Evolutionary conservation across 2,888 invertebrate genomes (phyloP).

Genomic region (Argynnis bischoffii): DNA sequence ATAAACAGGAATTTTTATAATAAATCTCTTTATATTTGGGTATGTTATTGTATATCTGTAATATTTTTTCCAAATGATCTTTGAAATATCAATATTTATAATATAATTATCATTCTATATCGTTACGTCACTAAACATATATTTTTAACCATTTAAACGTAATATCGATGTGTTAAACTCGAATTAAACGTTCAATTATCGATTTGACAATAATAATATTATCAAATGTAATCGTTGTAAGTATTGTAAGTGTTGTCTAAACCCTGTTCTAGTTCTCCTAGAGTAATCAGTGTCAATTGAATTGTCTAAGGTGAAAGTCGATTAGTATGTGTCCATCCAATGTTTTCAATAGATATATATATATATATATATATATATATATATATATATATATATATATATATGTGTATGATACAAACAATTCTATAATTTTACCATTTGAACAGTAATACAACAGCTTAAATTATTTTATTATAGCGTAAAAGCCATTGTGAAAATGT

Average conservation of each 20-base stretch:
- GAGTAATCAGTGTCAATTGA: slow-evolving; percentile 28
- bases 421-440: background rate
- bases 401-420: background rate
- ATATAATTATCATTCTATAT: background rate
- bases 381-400: too few relatives aligned
- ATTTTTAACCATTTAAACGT: background rate
- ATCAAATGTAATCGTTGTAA: slow-evolving; percentile 41
- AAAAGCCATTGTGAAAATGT: background rate
- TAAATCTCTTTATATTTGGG: background rate
- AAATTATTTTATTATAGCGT: background rate
- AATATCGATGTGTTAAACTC: slow-evolving; percentile 12
- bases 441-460: background rate
- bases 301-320: slow-evolving; percentile 35
- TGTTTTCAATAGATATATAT: slow-evolving; percentile 6
- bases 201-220: slow-evolving; percentile 55
- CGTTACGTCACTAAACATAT: background rate
- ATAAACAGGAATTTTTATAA: background rate
- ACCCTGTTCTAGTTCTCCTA: slow-evolving; percentile 20
- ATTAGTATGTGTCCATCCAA: slow-evolving; percentile 33
- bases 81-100: too few relatives aligned
- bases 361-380: too few relatives aligned
- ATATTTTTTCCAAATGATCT: background rate
- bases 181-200: slow-evolving; percentile 45
- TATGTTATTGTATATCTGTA: background rate
- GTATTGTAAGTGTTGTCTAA: slow-evolving; percentile 42